Evolutionary conservation across 1,140 invertebrate species (phyloP), one percentile per base, ranked within the genome.

Genomic region (Drosophila quadrilineata): DNA sequence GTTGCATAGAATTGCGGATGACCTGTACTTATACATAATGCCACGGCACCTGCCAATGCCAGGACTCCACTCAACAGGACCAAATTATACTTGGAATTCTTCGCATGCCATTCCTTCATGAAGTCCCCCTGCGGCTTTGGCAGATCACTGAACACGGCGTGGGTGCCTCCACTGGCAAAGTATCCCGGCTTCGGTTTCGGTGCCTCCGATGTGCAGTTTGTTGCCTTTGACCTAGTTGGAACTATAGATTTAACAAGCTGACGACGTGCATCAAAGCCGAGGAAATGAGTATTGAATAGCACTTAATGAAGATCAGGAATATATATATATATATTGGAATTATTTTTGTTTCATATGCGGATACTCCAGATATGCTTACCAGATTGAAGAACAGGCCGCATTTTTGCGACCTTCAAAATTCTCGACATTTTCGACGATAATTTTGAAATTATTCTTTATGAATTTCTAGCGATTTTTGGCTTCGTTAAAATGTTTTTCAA

Each of bases 21-120:
- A 17, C 50, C 67, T 29, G 62, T 16, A 1, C 29, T 17, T 0
- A 54, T 2, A 2, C 19, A 26, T 0, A 50, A 0, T 0, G 31
- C 49, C 14, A 75, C 28, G 4, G 22, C 14, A 1, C 75, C 79
- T 1, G 64, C n/a, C 0, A 66, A 1, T 0, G 67, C 79, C 36
- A 75, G 1, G 0, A 63, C 2, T 0, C 80, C 75, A 9, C 50
- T 57, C 0, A 86, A 0, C 0, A 85, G 12, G 0, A 79, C 2
- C 5, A 86, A 10, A 38, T 85, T 79, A 35, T 86, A 86, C 14
- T 66, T 76, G n/a, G 38, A 9, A 22, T 85, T 85, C 40, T 79
- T 85, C 8, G 63, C 48, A 2, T 26, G 3, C 74, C 71, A 86
- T 0, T 28, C 53, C 40, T 41, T 41, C 50, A 65, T 58, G 3